Evolutionary conservation across 2,888 invertebrate genomes (phyloP).

Genomic region (Gymnoscelis rufifasciata): DNA sequence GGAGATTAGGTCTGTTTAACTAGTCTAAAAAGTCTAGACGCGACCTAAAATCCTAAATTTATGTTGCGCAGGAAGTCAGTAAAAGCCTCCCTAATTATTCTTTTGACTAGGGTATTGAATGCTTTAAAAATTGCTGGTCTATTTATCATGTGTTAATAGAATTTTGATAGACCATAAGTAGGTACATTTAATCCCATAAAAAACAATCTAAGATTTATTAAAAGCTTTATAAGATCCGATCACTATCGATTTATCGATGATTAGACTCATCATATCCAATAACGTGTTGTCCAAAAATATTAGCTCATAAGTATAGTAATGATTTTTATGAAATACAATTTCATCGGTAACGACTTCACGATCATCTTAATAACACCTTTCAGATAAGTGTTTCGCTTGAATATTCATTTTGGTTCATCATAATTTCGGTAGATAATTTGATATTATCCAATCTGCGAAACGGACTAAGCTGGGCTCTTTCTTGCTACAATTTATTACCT

Average conservation of each 20-base stretch:
- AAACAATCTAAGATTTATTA: neutral
- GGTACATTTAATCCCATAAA: no score
- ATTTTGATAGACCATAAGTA: no score
- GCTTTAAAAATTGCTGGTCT: no score
- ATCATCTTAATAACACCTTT: constrained; percentile 73
- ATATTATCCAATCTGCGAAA: constrained; percentile 65
- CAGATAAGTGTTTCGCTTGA: constrained; percentile 72
- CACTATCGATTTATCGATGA: constrained; percentile 20
- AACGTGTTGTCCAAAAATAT: constrained; percentile 72
- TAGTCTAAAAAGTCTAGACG: no score
- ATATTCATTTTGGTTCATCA: constrained; percentile 75
- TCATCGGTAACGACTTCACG: constrained; percentile 72
- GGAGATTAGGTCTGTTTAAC: no score
- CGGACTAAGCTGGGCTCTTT: constrained; percentile 34
- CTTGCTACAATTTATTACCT: constrained; percentile 53
- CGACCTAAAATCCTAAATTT: no score
- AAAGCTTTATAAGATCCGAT: neutral
- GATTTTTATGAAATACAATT: constrained; percentile 77
- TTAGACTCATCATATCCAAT: constrained; percentile 62
- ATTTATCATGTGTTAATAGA: neutral
- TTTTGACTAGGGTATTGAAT: no score
- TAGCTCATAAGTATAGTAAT: constrained; percentile 75
- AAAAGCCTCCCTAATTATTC: no score
- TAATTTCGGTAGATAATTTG: constrained; percentile 74
- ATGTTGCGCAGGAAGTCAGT: no score